These are phyloP conservation scores for Psilanteris sp. DNA, from an alignment of 1,140 invertebrate species.

Conservation along the genomic window DNA sequence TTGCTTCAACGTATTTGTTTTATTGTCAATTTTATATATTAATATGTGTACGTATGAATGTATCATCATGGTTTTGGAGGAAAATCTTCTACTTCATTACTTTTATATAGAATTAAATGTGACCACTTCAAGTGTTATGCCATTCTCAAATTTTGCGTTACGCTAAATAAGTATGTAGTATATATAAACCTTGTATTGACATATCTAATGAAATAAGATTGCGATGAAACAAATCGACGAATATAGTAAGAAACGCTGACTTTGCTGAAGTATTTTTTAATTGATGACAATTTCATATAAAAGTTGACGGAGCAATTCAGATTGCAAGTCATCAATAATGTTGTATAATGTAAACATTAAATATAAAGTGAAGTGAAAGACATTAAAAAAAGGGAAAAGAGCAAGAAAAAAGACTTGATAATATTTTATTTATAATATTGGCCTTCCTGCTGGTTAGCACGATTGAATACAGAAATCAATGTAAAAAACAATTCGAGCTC, in stretches of 20 bases:
- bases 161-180: neutral
- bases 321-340: slow-evolving; percentile 62
- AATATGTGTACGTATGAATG: too few species aligned
- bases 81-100: too few species aligned
- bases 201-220: slow-evolving; percentile 52
- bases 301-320: slow-evolving; percentile 54
- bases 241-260: slow-evolving; percentile 48
- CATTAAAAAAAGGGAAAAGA: slow-evolving; percentile 35
- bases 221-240: slow-evolving; percentile 34
- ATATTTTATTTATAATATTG: slow-evolving; percentile 50
- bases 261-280: slow-evolving; percentile 62
- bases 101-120: too few species aligned
- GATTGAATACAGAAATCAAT: slow-evolving; percentile 32
- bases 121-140: too few species aligned
- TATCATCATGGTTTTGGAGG: too few species aligned
- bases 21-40: too few species aligned
- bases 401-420: slow-evolving; percentile 28
- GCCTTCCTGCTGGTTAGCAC: slow-evolving; percentile 38
- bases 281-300: slow-evolving; percentile 58
- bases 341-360: slow-evolving; percentile 65
- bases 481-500: slow-evolving; percentile 29
- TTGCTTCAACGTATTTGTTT: too few species aligned
- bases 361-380: slow-evolving; percentile 59
- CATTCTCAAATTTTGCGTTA: neutral
- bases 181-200: slow-evolving; percentile 52